phyloP scores from a whole-genome alignment of 2,797 vertebrate species.

The Schizopygopsis pylzovi region DNA sequence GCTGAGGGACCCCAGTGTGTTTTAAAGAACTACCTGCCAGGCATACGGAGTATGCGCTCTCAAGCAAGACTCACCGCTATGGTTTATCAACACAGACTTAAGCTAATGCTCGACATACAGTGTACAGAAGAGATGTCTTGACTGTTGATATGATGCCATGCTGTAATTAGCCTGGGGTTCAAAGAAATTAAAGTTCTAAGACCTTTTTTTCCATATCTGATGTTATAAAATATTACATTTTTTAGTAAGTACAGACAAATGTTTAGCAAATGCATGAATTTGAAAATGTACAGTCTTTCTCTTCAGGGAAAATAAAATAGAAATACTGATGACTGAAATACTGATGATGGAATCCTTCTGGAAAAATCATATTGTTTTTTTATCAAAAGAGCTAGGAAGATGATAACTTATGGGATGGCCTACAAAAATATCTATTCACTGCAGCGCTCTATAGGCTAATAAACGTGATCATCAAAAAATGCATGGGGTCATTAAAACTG shows the following conservation, averaged over 20 bases:
- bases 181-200: neutral
- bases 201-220: neutral
- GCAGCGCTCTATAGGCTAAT: neutral
- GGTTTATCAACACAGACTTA: conserved; percentile 6
- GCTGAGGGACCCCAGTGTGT: conserved; percentile 43
- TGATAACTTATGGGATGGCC: neutral
- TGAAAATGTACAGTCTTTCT: neutral
- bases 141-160: neutral
- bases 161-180: neutral
- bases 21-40: conserved; percentile 35
- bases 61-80: neutral
- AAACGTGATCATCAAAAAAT: neutral
- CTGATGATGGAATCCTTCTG: neutral
- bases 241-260: too few relatives aligned
- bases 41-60: conserved; percentile 19
- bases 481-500: too few relatives aligned
- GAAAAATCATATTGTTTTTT: neutral
- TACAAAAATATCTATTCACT: neutral
- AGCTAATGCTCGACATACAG: conserved; percentile 21
- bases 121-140: neutral
- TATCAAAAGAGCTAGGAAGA: neutral
- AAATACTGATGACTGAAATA: too few relatives aligned
- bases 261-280: neutral
- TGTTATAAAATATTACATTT: neutral
- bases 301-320: neutral